A percentile compares a stretch with the other conserved stretches of the same genome.
Evolutionary conservation across 2,888 invertebrate genomes (phyloP).

Genomic region (Mycalesis mineus): DNA sequence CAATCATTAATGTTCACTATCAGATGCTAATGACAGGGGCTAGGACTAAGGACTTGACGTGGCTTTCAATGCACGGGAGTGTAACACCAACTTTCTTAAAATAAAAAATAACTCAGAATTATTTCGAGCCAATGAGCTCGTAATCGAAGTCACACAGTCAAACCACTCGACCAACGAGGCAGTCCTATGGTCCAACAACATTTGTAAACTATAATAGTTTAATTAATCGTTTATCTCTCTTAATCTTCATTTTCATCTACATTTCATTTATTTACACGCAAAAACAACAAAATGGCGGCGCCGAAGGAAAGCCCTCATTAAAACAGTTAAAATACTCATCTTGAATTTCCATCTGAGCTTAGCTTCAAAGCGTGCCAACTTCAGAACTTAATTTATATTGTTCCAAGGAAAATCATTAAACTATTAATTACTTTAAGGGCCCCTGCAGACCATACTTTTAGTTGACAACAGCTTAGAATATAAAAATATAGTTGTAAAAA

Average conservation of each 20-base stretch:
- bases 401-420: slow-evolving; percentile 3
- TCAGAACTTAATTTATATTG: slow-evolving; percentile 2
- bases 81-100: no score
- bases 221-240: background rate
- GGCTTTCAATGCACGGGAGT: no score
- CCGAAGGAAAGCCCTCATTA: background rate
- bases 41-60: no score
- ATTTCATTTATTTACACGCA: background rate
- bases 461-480: background rate
- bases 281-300: slow-evolving; percentile 1
- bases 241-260: background rate
- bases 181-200: no score
- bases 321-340: slow-evolving; percentile 2
- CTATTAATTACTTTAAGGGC: background rate
- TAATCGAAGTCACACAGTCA: no score
- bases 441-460: background rate
- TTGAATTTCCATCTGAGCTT: background rate
- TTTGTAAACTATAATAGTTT: no score
- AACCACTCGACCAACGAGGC: no score
- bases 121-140: no score
- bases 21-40: no score
- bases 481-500: no score
- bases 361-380: slow-evolving; percentile 2
- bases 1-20: no score
- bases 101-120: no score